Evolutionary conservation across 2,888 invertebrate genomes (phyloP), one percentile per base, ranked within the genome.

Genomic region (Zaprionus bogoriensis): DNA sequence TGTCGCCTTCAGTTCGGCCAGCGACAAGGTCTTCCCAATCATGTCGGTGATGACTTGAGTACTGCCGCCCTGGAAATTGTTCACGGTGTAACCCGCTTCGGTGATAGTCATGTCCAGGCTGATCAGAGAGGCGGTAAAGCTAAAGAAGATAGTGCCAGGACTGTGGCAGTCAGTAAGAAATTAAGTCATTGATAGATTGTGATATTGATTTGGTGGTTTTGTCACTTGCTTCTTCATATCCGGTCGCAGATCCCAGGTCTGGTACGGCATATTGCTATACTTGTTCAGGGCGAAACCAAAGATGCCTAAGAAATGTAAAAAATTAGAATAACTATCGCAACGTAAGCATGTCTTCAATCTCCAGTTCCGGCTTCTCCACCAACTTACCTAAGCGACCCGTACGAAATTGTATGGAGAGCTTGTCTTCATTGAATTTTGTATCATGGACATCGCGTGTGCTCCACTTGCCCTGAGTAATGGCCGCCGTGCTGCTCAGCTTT

Each of bases 381-480:
- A n/a, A 25, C 73, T 53, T 63, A 89, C 94, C 93, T 70, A 95
- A 92, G 52, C 93, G 92, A 0, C 95, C 95, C 0, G 95, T 95
- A 50, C 96, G 92, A 83, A 97, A 96, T 68, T 95, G 94, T 39
- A 96, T 92, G 0, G 93, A 93, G 4, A 95, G 93, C 84, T 96
- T 96, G 81, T 97, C 96, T 88, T 97, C 97, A 87, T 96, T 96
- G 84, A 95, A 97, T 89, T 96, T 96, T 60, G 94, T 92, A 71
- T 96, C 96, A 79, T 96, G 95, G 5, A 96, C 92, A 77, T 95
- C 94, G 74, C 94, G 93, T 17, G 92, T 93, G 0, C 94, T 94
- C 96, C 96, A 96, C 39, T 92, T 92, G 3, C 91, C 92, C 19
- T 87, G 80, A 0, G 87, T 83, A 30, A 88, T 76, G 36, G 84